phyloP scores from a whole-genome alignment of 2,113 vertebrate genomes.

The chimpanzee (Pan troglodytes) region DNA sequence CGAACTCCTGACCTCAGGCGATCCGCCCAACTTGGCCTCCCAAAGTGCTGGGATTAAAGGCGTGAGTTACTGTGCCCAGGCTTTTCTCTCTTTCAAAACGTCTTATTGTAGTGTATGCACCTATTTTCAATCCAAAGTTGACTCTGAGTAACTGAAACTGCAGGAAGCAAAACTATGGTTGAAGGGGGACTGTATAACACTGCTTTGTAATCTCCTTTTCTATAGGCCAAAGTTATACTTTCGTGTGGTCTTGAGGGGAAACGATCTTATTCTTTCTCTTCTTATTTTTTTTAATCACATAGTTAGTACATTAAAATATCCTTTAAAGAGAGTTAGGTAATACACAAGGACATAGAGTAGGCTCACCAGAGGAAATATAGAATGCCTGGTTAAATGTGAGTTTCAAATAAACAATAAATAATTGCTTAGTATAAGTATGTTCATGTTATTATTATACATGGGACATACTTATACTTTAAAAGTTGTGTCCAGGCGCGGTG shows the following conservation, averaged over 20 bases:
- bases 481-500: not conserved
- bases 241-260: not conserved
- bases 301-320: not conserved
- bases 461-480: not conserved
- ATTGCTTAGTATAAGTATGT: not conserved
- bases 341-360: not conserved
- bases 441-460: not conserved
- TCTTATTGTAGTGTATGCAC: not conserved
- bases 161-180: not conserved
- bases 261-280: not conserved
- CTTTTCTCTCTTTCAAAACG: not conserved
- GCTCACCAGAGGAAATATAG: not conserved
- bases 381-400: not conserved
- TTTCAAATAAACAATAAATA: not conserved
- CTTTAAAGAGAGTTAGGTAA: constrained; percentile 1
- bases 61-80: accelerated
- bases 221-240: not conserved
- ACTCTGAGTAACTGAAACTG: not conserved
- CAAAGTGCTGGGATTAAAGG: no score
- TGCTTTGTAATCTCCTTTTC: constrained; percentile 6
- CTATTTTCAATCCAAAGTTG: not conserved
- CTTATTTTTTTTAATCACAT: not conserved
- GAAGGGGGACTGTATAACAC: not conserved
- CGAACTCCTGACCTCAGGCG: no score
- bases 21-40: no score